A percentile compares a stretch with the other conserved stretches of the same genome.
These are phyloP conservation scores for Steinernema khuongi DNA, from an alignment of 1,140 invertebrate species.

Conservation along the genomic window DNA sequence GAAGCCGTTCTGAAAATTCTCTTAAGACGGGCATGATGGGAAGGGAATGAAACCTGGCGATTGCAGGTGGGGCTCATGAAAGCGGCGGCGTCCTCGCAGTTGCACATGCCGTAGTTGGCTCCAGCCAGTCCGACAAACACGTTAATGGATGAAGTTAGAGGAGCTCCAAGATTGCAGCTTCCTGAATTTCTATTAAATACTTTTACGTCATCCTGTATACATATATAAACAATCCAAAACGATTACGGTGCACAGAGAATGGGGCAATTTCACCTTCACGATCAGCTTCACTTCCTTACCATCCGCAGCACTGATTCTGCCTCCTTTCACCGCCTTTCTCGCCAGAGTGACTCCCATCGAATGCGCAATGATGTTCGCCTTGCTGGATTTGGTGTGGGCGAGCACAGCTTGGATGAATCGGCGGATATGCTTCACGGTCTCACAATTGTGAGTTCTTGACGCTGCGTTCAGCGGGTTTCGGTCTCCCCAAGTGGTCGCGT, in stretches of 20 bases:
- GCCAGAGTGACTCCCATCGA: constrained; percentile 46
- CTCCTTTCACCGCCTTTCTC: constrained; percentile 39
- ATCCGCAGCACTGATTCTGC: constrained; percentile 26
- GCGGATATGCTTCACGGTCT: constrained; percentile 16
- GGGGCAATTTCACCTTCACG: too few species aligned
- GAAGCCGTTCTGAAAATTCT: constrained; percentile 35
- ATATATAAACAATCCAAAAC: too few species aligned
- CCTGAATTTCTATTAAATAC: too few species aligned
- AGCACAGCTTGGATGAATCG: constrained; percentile 35
- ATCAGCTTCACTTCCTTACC: constrained; percentile 22
- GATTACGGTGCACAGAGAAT: too few species aligned
- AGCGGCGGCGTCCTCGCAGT: constrained; percentile 17
- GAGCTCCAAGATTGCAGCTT: constrained; percentile 32
- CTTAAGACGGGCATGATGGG: neutral
- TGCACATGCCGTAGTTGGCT: constrained; percentile 41
- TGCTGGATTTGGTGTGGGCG: constrained; percentile 30
- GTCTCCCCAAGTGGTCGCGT: constrained; percentile 43
- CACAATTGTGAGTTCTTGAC: constrained; percentile 33
- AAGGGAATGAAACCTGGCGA: constrained; percentile 15
- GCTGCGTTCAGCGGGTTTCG: constrained; percentile 22
- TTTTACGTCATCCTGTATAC: too few species aligned
- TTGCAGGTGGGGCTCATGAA: constrained; percentile 32
- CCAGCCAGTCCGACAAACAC: constrained; percentile 41
- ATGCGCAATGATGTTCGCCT: constrained; percentile 37
- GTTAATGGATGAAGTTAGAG: constrained; percentile 27